These are phyloP conservation scores for Anolis carolinensis DNA, from an alignment of 2,113 vertebrate genomes.

Conservation along the genomic window DNA sequence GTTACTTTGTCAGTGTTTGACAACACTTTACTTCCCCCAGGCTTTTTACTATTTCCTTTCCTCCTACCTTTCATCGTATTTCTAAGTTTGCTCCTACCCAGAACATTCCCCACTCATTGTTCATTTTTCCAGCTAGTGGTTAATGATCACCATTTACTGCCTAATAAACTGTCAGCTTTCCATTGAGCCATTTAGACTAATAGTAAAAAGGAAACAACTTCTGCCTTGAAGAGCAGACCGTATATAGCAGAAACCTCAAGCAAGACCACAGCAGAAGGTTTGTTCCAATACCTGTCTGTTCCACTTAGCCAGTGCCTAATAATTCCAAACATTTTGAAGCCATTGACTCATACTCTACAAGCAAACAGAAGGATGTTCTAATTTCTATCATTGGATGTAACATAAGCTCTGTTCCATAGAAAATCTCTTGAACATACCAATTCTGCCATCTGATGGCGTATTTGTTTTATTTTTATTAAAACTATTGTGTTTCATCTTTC, in stretches of 20 bases:
- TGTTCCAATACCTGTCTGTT: background rate
- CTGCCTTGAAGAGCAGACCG: background rate
- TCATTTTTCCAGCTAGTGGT: background rate
- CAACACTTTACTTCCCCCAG: background rate
- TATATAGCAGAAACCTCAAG: background rate
- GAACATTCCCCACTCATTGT: background rate
- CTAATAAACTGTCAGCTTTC: conserved; percentile 1
- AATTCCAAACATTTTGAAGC: background rate
- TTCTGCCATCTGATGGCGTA: background rate
- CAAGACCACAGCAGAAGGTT: background rate
- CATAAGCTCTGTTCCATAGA: background rate
- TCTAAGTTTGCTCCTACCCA: background rate
- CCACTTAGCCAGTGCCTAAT: background rate
- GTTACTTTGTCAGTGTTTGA: background rate
- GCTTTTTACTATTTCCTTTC: background rate
- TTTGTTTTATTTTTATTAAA: background rate
- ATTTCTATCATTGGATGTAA: background rate
- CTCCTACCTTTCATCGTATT: background rate
- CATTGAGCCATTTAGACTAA: background rate
- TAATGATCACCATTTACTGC: background rate
- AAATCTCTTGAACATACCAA: background rate
- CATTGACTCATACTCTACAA: background rate
- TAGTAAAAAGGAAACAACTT: background rate
- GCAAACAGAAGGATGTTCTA: too few species aligned
- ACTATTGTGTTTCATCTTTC: background rate